Conservation (phyloP, 2,113 vertebrate genomes). For the Puffinus mauretanicus region DNA sequence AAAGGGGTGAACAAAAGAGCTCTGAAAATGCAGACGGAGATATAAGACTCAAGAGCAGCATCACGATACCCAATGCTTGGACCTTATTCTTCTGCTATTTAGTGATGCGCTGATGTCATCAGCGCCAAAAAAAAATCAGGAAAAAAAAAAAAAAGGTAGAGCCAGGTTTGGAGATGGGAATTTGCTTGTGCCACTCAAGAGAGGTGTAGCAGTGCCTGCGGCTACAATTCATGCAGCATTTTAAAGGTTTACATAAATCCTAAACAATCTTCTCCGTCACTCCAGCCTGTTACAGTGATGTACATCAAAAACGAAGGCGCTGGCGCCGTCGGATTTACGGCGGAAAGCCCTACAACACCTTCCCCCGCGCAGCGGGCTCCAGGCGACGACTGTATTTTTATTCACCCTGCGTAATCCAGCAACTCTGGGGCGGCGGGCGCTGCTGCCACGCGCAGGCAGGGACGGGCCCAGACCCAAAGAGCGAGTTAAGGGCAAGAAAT, state of each 20-base stretch:
- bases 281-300: neutral
- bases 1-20: neutral
- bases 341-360: neutral
- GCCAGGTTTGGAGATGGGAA: neutral
- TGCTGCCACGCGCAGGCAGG: neutral
- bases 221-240: neutral
- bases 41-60: neutral
- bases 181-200: neutral
- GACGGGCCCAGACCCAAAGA: neutral
- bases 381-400: neutral
- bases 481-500: neutral
- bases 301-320: neutral
- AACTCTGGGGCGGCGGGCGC: neutral
- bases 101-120: neutral
- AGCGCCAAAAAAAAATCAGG: fast-evolving
- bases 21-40: neutral
- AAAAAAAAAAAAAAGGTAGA: neutral
- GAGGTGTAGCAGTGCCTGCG: neutral
- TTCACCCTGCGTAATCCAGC: neutral
- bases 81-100: neutral
- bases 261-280: neutral
- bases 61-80: neutral
- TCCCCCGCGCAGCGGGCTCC: neutral
- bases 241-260: neutral
- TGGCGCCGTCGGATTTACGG: fast-evolving